Evolutionary conservation across 2,113 vertebrate species (phyloP), one percentile per base, ranked within the genome.

Genomic region (Cyanoliseus patagonus): DNA sequence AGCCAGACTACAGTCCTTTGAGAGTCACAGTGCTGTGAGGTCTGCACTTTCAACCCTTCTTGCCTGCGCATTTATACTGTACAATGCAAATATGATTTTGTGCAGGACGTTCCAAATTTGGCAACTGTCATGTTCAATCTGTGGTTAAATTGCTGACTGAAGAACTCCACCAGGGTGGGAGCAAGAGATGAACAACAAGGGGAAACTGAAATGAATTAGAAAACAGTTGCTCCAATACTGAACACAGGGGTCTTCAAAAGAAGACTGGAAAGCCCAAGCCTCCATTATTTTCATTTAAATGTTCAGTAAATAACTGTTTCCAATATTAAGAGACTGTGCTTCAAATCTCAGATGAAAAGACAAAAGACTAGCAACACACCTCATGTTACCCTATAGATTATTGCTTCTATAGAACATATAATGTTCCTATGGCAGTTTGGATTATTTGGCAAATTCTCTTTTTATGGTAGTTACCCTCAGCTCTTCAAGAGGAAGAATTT

Each of bases 111-210:
- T 78, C 78, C 77, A 86, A 93, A 95, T 96, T 94, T 86, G 83
- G 88, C 74, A 97, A 93, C 81, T 94, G 90, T 76, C 93, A 89
- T 28, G 66, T 91, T 84, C 90, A 95, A 91, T 93, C 92, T 89
- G 63, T 57, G 86, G 66, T 46, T 73, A 91, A 86, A 83, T 4
- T 74, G 83, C 86, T 95, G 80, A 95, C 88, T 57, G 72, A 86
- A 88, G 69, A 85, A 76, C 80, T 84, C 70, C 59, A 69, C 39
- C 14, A 27, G 80, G 61, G 61, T 49, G 10, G 33, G 42, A 51
- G 72, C 57, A 86, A 80, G 76, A 75, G 83, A 93, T 31, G 46
- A 88, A 69, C 75, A 83, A 86, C 27, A 77, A 74, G 37, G 12
- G 22, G 44, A 90, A 92, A 86, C 10, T 39, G 75, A 80, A 86